Evolutionary conservation across 2,113 vertebrate species (phyloP), one percentile per base, ranked within the genome.

Genomic region (Circaetus cinerascens): DNA sequence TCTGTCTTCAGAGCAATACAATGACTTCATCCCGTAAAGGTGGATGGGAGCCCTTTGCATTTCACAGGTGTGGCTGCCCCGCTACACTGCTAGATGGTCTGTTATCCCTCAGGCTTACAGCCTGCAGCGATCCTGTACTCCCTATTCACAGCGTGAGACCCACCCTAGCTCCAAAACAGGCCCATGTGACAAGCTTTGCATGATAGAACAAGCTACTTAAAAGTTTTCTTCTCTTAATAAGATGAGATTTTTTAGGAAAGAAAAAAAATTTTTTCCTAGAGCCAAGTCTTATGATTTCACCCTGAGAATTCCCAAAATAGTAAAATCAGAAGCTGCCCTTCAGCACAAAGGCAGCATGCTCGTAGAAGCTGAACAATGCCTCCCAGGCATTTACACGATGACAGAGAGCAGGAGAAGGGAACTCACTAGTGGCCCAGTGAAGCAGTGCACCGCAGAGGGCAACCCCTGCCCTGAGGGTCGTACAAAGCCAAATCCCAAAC

Each of bases 291-390:
- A 45, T 13, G 62, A 68, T 81, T 68, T 51, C 63, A 80, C 93
- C 95, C 94, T 95, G 95, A 90, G 93, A 88, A 91, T 81, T 90
- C 80, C 86, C 90, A 53, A 91, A 87, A 48, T 9, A 38, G 43
- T 41, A 87, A 95, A 85, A 95, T 46, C 69, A 76, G 91, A 92
- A 30, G 56, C 69, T 57, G 25, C 48, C 3, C 34, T 43, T 88
- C 1, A 81, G 80, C 51, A 81, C 34, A 51, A 72, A 60, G 62
- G 40, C 82, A 92, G 43, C 8, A 1, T 3, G 59, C 57, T 76
- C 1, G 0, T 7, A 53, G 71, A 45, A 60, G 78, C 34, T 67
- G 50, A 74, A 22, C 41, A 56, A 53, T 27, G 27, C 32, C n/a
- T 86, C n/a, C 43, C 0, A 0, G 57, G 50, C 22, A 13, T 18